Evolutionary conservation across 2,113 vertebrate genomes (phyloP).

Genomic region (Takifugu flavidus): DNA sequence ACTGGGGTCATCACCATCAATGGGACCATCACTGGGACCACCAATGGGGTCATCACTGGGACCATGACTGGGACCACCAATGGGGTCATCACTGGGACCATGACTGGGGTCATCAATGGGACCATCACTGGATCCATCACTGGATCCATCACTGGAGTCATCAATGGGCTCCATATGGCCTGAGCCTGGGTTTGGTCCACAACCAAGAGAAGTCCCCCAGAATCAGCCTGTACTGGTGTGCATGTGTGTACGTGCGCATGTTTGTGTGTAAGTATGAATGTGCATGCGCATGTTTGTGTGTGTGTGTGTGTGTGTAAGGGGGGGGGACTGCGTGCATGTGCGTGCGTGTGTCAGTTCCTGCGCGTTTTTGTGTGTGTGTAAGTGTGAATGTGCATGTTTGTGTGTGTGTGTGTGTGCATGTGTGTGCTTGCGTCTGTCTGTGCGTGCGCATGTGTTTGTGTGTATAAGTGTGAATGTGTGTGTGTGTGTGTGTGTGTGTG

Average conservation of each 20-base stretch:
- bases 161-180: too few species aligned
- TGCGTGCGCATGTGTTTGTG: constrained; percentile 15
- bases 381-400: not conserved
- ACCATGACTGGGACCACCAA: too few species aligned
- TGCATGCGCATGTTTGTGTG: not conserved
- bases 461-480: not conserved
- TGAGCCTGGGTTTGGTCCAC: too few species aligned
- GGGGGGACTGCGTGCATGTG: not conserved
- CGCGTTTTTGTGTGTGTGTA: constrained; percentile 1
- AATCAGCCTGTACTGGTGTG: not conserved
- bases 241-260: not conserved
- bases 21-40: too few species aligned
- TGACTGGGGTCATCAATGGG: too few species aligned
- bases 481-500: not conserved
- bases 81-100: too few species aligned
- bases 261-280: not conserved
- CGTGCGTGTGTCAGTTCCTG: not conserved
- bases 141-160: too few species aligned
- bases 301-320: not conserved
- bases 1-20: too few species aligned
- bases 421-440: constrained; percentile 5
- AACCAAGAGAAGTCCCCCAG: too few species aligned
- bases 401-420: not conserved
- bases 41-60: too few species aligned
- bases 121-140: too few species aligned